These are phyloP conservation scores for Minunthozetes semirufus DNA, from an alignment of 2,888 invertebrate genomes.

Conservation along the genomic window DNA sequence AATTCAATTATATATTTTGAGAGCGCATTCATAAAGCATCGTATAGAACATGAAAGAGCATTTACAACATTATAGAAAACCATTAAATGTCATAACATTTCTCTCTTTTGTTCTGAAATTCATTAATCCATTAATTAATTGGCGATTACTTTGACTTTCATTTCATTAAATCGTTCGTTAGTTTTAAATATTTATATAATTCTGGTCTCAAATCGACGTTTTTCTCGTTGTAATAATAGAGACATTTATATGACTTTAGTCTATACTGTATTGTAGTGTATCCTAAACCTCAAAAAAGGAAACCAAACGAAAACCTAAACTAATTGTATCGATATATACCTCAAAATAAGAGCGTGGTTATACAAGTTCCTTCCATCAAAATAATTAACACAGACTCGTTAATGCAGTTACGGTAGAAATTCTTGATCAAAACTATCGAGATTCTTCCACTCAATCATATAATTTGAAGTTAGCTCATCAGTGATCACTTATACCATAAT, in stretches of 20 bases:
- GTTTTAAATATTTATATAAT: constrained; percentile 12
- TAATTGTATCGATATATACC: not conserved
- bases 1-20: too few relatives aligned
- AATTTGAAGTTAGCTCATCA: not conserved
- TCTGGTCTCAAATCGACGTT: not conserved
- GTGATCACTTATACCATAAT: too few relatives aligned
- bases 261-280: too few relatives aligned
- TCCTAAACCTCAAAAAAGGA: not conserved
- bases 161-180: not conserved
- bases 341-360: constrained; percentile 21
- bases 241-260: too few relatives aligned
- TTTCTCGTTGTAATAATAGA: not conserved
- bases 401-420: too few relatives aligned
- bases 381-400: not conserved
- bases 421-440: too few relatives aligned
- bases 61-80: too few relatives aligned
- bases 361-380: constrained; percentile 24
- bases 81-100: too few relatives aligned
- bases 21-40: too few relatives aligned
- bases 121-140: not conserved
- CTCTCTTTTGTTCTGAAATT: too few relatives aligned
- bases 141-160: not conserved
- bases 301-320: not conserved
- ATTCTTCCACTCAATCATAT: not conserved
- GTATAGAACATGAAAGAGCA: too few relatives aligned